phyloP scores from a whole-genome alignment of 2,888 invertebrate species.

The Eilema sororculum region DNA sequence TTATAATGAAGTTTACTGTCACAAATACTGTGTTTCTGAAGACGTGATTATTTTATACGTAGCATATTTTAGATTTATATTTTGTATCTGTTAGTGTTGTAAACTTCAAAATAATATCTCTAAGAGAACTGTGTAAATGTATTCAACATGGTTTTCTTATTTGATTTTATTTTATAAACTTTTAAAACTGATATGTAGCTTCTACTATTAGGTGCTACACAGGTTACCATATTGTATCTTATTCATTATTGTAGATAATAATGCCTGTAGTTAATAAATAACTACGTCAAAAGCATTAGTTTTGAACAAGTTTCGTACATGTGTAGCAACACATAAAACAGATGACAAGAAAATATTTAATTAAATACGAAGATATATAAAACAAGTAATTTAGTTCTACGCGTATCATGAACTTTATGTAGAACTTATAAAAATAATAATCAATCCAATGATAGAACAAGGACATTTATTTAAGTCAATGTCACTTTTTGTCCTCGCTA shows the following conservation, averaged over 20 bases:
- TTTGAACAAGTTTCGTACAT: constrained; percentile 2
- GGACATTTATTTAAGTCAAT: neutral
- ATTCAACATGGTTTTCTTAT: constrained; percentile 41
- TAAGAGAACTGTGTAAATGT: constrained; percentile 45
- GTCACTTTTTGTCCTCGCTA: neutral
- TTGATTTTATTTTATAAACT: constrained; percentile 43
- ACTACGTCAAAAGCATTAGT: constrained; percentile 23
- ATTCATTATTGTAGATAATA: constrained; percentile 65
- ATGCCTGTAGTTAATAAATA: constrained; percentile 44
- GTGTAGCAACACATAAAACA: neutral
- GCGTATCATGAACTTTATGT: neutral
- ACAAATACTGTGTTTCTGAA: constrained; percentile 49
- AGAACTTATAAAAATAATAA: constrained; percentile 8
- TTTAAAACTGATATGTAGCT: constrained; percentile 47
- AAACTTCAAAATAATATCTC: constrained; percentile 44
- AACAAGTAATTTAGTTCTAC: neutral
- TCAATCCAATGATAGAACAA: neutral
- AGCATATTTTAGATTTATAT: constrained; percentile 46
- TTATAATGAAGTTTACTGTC: constrained; percentile 62
- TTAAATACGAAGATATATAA: neutral
- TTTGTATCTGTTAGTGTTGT: constrained; percentile 45
- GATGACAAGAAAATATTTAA: neutral
- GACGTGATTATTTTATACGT: constrained; percentile 47
- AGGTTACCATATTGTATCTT: constrained; percentile 75
- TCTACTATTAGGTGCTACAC: constrained; percentile 74